Evolutionary conservation across 2,113 vertebrate species (phyloP), one percentile per base, ranked within the genome.

Genomic region (Desmodus rotundus): DNA sequence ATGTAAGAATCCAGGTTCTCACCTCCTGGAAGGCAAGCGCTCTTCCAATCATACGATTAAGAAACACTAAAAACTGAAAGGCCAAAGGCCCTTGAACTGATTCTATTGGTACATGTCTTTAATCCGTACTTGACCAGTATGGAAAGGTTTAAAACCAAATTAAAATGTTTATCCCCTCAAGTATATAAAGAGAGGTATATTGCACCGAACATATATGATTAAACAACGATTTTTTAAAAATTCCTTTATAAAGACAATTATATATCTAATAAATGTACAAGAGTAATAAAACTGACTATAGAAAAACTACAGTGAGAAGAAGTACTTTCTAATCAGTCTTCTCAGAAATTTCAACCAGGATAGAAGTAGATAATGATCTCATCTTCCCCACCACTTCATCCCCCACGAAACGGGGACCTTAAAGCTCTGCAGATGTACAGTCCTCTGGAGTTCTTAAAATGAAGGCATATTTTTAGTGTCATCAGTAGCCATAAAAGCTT

Each of bases 361-460:
- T 74, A 56, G 76, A 97, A 91, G 81, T 70, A 80, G 81, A 54
- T 85, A 85, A 87, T 94, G 91, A 95, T 94, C 78, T 97, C 86
- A 96, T 94, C 65, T 89, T 93, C 73, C 52, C 38, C 85, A 85
- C 88, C 77, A 78, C 24, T 58, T 82, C 81, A 87, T 74, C 94
- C 89, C 78, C 68, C 87, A 96, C 76, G 94, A 96, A 93, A 38
- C 89, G 74, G 68, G 50, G 54, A 94, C 86, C 78, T 81, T 82
- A 33, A 12, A 95, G 68, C 41, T 77, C 73, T 96, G 86, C 91
- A 96, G 80, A 93, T 96, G 58, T 45, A 91, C 68, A 94, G 93
- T 72, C 74, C 52, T 96, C 89, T 89, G 77, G 86, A 81, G 74
- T 84, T 93, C 78, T 93, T 91, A 89, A 96, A 96, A 96, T 84